Evolutionary conservation across 2,888 invertebrate species (phyloP).

Genomic region (Desoria tigrina): DNA sequence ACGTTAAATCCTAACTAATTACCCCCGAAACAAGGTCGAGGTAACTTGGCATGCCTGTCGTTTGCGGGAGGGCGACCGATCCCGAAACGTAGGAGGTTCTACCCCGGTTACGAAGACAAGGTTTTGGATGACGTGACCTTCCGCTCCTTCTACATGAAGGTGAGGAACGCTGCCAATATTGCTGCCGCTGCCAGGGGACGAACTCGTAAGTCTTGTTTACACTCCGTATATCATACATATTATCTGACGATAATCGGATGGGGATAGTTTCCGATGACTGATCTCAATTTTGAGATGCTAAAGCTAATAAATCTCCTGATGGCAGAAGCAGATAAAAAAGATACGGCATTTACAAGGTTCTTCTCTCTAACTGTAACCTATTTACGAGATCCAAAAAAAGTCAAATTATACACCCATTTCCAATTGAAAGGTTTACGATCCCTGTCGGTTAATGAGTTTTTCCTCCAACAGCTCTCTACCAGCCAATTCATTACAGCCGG

Average conservation of each 20-base stretch:
- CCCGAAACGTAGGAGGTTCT: slow-evolving; percentile 71
- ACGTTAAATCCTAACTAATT: neutral
- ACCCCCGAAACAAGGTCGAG: slow-evolving; percentile 65
- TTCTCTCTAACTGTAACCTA: too few species aligned
- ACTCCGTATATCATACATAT: too few species aligned
- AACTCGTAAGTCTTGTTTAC: slow-evolving; percentile 3
- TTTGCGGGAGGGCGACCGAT: slow-evolving; percentile 80
- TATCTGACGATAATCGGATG: neutral
- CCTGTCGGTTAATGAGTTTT: too few species aligned
- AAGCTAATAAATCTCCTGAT: neutral
- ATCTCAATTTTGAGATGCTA: too few species aligned
- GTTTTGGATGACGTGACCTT: slow-evolving; percentile 82
- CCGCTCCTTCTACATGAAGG: slow-evolving; percentile 83
- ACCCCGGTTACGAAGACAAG: slow-evolving; percentile 65
- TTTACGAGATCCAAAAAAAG: too few species aligned
- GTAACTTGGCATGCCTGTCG: slow-evolving; percentile 79
- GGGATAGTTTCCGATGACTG: neutral
- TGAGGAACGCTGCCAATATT: slow-evolving; percentile 66
- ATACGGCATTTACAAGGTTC: too few species aligned
- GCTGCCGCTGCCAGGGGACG: slow-evolving; percentile 15
- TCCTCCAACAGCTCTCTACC: slow-evolving; percentile 49
- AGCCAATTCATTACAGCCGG: slow-evolving; percentile 51
- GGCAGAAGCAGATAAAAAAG: slow-evolving; percentile 6
- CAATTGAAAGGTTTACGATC: too few species aligned
- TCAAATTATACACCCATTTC: too few species aligned